Evolutionary conservation across 2,888 invertebrate genomes (phyloP).

Genomic region (Nymphalis polychloros): DNA sequence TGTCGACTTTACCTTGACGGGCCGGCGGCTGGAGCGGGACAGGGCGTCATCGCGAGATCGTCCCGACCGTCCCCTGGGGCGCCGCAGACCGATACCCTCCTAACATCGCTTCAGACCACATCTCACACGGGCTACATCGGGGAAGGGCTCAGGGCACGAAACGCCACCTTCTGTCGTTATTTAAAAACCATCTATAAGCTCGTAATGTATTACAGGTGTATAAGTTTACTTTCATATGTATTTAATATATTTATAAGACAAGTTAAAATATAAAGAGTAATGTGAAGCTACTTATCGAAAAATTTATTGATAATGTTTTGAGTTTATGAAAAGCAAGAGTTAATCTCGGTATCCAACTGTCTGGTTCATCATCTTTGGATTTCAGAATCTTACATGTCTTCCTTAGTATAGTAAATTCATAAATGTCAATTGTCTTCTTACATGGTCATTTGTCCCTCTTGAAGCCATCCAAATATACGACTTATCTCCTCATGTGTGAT

Average conservation of each 20-base stretch:
- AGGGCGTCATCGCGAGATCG: conserved; percentile 13
- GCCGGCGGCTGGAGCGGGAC: conserved; percentile 43
- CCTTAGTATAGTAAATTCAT: neutral
- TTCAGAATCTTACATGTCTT: conserved; percentile 6
- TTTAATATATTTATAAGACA: conserved; percentile 26
- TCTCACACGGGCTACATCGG: conserved; percentile 77
- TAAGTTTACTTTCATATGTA: conserved; percentile 44
- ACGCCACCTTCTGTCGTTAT: conserved; percentile 79
- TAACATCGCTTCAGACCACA: conserved; percentile 74
- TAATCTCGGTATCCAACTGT: conserved; percentile 2
- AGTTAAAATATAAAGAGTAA: conserved; percentile 30
- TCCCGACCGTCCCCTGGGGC: conserved; percentile 40
- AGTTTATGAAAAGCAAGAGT: conserved; percentile 16
- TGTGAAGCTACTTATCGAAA: conserved; percentile 37
- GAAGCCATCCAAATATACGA: conserved; percentile 8
- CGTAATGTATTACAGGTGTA: conserved; percentile 47
- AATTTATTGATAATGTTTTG: conserved; percentile 13
- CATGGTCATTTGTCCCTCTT: conserved; percentile 9
- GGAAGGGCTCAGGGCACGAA: conserved; percentile 72
- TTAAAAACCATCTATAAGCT: conserved; percentile 79
- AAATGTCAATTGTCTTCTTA: neutral
- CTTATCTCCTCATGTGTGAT: conserved; percentile 2
- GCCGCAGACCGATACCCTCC: conserved; percentile 62
- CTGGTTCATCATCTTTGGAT: conserved; percentile 12
- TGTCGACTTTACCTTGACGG: conserved; percentile 69